Evolutionary conservation across 2,888 invertebrate species (phyloP), one percentile per base, ranked within the genome.

Genomic region (Monopis laevigella): DNA sequence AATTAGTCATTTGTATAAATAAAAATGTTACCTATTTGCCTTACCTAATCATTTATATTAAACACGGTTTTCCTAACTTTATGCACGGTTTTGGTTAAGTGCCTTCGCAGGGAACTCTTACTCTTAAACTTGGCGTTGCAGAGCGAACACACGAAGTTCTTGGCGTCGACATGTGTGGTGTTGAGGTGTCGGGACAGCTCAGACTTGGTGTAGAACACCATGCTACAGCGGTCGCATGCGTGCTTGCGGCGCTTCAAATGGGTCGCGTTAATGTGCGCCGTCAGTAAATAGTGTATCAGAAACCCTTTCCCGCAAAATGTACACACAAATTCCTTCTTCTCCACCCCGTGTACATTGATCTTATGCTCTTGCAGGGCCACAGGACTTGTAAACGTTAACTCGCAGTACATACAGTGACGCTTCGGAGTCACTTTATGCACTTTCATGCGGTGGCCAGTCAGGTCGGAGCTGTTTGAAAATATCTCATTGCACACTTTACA

Each of bases 41-140:
- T n/a, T n/a, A n/a, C n/a, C n/a, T n/a, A n/a, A n/a, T n/a, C n/a
- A n/a, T n/a, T n/a, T n/a, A n/a, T n/a, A n/a, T n/a, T n/a, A n/a
- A n/a, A n/a, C n/a, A n/a, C n/a, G n/a, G n/a, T n/a, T n/a, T n/a
- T n/a, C n/a, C n/a, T 17, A 11, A 32, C 14, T 14, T 32, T 36
- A 11, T 36, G 36, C 11, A 36, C 36, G 2, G 29, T 39, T 14
- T 39, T 28, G 3, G 21, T 63, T 43, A 59, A 38, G 49, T 68
- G 67, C 7, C 62, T 48, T 3, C 56, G 45, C 44, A 52, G 48
- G 1, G 66, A 65, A 39, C 65, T 63, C 14, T 65, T 65, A 0
- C 58, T 52, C 18, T 62, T 63, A 28, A 66, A 65, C 8, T 53
- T 56, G 0, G 52, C 48, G 2, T 58, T 59, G 7, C 67, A 68